These are phyloP conservation scores for Saccopteryx leptura DNA, from an alignment of 2,113 vertebrate species.

Conservation along the genomic window DNA sequence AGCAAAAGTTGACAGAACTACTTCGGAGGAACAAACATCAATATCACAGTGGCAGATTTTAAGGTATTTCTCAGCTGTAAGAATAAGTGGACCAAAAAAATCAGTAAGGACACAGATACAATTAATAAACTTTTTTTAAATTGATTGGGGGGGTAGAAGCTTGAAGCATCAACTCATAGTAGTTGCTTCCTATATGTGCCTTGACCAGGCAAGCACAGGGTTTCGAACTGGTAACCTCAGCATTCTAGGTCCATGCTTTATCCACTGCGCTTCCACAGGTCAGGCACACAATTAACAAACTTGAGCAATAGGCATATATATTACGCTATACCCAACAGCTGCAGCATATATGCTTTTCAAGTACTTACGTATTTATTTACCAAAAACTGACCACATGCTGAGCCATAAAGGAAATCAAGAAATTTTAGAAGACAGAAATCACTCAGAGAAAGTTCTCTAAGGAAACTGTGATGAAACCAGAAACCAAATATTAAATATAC, in stretches of 20 bases:
- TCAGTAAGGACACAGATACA: not conserved
- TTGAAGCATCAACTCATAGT: no score
- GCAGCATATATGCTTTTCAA: not conserved
- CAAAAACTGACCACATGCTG: not conserved
- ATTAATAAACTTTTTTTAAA: no score
- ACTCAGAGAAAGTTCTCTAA: not conserved
- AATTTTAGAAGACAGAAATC: not conserved
- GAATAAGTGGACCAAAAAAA: conserved; percentile 3
- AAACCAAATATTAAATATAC: not conserved
- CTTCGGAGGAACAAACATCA: not conserved
- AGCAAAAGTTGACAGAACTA: conserved; percentile 44
- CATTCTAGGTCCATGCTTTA: no score
- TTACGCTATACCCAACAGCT: not conserved
- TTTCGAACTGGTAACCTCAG: no score
- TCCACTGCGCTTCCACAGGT: no score
- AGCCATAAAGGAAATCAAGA: not conserved
- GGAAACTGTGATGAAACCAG: not conserved
- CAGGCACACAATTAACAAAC: not conserved
- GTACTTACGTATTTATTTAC: not conserved
- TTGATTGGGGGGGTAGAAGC: no score
- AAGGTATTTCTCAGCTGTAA: not conserved
- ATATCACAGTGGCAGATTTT: not conserved
- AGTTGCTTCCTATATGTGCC: no score
- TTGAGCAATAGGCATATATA: not conserved
- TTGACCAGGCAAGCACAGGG: no score